A percentile compares a stretch with the other conserved stretches of the same genome.
These are phyloP conservation scores for Therioaphis trifolii DNA, from an alignment of 2,888 invertebrate species.

Conservation along the genomic window DNA sequence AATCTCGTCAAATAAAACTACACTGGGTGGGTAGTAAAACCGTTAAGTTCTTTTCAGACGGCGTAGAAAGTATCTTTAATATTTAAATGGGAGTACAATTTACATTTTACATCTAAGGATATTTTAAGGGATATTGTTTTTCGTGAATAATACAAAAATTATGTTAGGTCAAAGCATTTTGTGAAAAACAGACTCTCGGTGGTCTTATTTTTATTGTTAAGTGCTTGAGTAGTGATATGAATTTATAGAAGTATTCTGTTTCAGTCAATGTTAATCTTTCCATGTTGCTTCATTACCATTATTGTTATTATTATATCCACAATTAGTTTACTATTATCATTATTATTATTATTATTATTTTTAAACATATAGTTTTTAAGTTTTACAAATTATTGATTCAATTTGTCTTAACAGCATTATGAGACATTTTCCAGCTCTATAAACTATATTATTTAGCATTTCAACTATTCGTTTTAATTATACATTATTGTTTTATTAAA, in stretches of 20 bases:
- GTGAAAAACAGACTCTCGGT: not conserved
- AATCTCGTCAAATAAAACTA: slow-evolving; percentile 88
- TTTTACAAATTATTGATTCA: no score
- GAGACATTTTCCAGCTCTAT: no score
- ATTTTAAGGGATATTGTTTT: not conserved
- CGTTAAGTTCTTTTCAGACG: slow-evolving; percentile 93
- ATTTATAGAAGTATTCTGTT: not conserved
- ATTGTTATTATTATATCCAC: not conserved
- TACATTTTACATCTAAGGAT: not conserved
- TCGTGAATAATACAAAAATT: not conserved
- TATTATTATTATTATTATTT: not conserved
- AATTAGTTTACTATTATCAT: not conserved
- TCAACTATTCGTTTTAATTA: no score
- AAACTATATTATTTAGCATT: no score
- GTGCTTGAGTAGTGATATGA: not conserved
- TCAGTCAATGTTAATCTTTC: not conserved
- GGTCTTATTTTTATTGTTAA: not conserved
- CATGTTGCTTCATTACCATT: not conserved
- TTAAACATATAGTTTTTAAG: not conserved
- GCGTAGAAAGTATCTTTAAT: slow-evolving; percentile 88
- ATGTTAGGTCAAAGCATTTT: not conserved
- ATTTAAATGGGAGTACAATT: slow-evolving; percentile 71
- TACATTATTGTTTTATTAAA: no score
- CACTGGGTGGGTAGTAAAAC: slow-evolving; percentile 96
- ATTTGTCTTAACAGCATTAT: no score